A percentile compares a stretch with the other conserved stretches of the same genome.
Evolutionary conservation across 2,113 vertebrate genomes (phyloP).

Genomic region (Penelope pileata): DNA sequence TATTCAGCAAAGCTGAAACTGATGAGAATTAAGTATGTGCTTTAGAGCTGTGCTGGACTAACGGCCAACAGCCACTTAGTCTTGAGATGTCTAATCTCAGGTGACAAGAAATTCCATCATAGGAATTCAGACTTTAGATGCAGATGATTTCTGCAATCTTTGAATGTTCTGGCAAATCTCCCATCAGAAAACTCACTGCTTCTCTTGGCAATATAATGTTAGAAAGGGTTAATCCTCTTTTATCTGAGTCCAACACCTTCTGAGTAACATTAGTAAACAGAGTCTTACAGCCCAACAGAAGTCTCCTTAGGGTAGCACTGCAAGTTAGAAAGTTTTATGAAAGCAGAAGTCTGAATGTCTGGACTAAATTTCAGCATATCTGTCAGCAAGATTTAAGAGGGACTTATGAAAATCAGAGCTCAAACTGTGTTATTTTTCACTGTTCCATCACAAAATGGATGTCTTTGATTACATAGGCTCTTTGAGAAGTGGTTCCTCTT

Average conservation of each 20-base stretch:
- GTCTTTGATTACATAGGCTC: conserved; percentile 31
- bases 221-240: neutral
- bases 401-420: neutral
- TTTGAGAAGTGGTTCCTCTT: conserved; percentile 38
- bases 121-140: neutral
- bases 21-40: neutral
- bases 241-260: neutral
- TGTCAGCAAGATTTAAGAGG: neutral
- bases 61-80: neutral
- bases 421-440: neutral
- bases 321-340: neutral
- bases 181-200: neutral
- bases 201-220: neutral
- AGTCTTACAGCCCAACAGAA: neutral
- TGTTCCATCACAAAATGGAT: neutral
- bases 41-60: neutral
- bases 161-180: neutral
- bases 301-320: neutral
- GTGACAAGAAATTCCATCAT: neutral
- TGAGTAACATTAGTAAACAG: neutral
- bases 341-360: neutral
- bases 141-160: neutral
- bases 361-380: neutral
- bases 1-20: neutral
- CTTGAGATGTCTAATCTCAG: neutral